Evolutionary conservation across 2,888 invertebrate species (phyloP).

Genomic region (Lacanobia oleracea): DNA sequence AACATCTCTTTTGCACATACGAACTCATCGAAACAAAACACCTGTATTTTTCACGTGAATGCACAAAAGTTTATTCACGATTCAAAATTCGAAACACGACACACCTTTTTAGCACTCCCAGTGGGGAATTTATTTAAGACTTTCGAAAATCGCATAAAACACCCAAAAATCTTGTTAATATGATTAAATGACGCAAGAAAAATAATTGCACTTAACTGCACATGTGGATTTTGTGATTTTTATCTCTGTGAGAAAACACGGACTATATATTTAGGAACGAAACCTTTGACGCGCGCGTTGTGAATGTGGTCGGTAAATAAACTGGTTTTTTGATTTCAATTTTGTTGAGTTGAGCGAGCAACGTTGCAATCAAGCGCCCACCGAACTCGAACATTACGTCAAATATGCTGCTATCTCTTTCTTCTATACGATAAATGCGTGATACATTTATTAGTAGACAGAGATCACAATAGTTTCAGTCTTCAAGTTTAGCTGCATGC

Average conservation of each 20-base stretch:
- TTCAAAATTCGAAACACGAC: slow-evolving; percentile 84
- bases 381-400: slow-evolving; percentile 4
- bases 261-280: slow-evolving; percentile 65
- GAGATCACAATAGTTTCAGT: slow-evolving; percentile 38
- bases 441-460: slow-evolving; percentile 11
- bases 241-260: slow-evolving; percentile 72
- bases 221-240: slow-evolving; percentile 60
- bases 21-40: slow-evolving; percentile 71
- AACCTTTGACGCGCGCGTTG: slow-evolving; percentile 69
- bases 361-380: slow-evolving; percentile 53
- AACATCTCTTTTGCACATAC: slow-evolving; percentile 73
- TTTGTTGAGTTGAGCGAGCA: slow-evolving; percentile 48
- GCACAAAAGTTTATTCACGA: slow-evolving; percentile 81
- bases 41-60: slow-evolving; percentile 79
- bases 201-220: slow-evolving; percentile 54
- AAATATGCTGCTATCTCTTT: slow-evolving; percentile 37
- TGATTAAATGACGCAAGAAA: slow-evolving; percentile 22
- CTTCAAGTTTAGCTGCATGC: slow-evolving; percentile 10
- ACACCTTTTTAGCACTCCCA: slow-evolving; percentile 75
- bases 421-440: neutral
- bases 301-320: slow-evolving; percentile 85
- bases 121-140: slow-evolving; percentile 30
- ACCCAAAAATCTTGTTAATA: slow-evolving; percentile 15
- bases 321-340: slow-evolving; percentile 86
- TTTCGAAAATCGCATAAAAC: slow-evolving; percentile 46